phyloP scores from a whole-genome alignment of 2,113 vertebrate species.

The Poecilia latipinna region DNA sequence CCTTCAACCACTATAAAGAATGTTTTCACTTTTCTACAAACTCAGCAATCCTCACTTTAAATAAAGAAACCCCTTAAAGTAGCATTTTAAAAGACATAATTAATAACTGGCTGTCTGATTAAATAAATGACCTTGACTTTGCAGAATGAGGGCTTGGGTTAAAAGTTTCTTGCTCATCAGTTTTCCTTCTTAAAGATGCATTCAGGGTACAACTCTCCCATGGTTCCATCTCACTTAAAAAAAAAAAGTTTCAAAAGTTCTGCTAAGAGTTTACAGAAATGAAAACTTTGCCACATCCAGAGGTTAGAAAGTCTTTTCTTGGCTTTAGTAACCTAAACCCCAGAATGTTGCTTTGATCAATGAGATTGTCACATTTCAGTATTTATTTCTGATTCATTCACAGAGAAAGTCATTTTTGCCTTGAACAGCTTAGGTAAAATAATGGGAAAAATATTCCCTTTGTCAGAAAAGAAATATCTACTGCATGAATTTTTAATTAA shows the following conservation, averaged over 20 bases:
- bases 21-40: not conserved
- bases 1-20: no score
- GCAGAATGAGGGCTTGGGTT: not conserved
- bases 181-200: not conserved
- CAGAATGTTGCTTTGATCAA: not conserved
- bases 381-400: no score
- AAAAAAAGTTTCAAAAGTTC: not conserved
- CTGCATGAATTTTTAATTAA: not conserved
- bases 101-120: not conserved
- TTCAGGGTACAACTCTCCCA: not conserved
- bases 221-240: not conserved
- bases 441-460: not conserved
- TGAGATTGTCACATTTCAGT: not conserved
- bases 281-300: not conserved
- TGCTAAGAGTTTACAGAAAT: not conserved
- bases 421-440: not conserved
- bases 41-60: not conserved
- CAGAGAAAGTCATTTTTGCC: no score
- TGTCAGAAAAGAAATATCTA: no score
- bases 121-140: not conserved
- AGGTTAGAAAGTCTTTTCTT: not conserved
- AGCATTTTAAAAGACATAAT: not conserved
- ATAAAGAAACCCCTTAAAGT: not conserved
- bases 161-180: not conserved
- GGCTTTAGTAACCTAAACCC: not conserved